These are phyloP conservation scores for Sussaba pulchella DNA, from an alignment of 2,888 invertebrate species.

Conservation along the genomic window DNA sequence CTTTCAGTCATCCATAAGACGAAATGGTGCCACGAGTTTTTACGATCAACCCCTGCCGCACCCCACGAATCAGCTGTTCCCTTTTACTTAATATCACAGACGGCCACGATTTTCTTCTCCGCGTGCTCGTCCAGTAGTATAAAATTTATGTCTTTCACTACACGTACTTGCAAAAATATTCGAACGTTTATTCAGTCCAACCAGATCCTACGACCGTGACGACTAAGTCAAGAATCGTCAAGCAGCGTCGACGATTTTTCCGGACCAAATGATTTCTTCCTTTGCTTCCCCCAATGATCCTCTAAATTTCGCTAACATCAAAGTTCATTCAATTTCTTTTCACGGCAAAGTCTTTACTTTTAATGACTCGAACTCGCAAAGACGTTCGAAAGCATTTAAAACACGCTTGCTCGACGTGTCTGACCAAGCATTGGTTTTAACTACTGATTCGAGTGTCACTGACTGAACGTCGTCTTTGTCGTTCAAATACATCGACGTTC, in stretches of 20 bases:
- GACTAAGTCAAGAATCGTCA: not conserved
- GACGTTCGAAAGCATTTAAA: not conserved
- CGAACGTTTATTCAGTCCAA: no score
- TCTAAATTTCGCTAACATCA: no score
- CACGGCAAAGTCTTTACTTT: not conserved
- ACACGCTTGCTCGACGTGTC: not conserved
- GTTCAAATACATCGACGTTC: not conserved
- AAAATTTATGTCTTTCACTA: not conserved
- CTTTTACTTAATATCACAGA: conserved; percentile 16
- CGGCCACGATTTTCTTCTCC: conserved; percentile 5
- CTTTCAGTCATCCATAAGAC: conserved; percentile 28
- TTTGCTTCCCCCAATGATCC: no score
- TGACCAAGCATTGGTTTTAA: not conserved
- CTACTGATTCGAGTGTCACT: not conserved
- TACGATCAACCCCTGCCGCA: conserved; percentile 14
- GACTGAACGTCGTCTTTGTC: not conserved
- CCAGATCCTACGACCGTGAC: not conserved
- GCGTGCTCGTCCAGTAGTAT: not conserved
- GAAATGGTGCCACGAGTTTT: conserved; percentile 23
- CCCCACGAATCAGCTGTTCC: conserved; percentile 15
- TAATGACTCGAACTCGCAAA: not conserved
- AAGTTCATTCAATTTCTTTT: no score
- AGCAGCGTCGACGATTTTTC: not conserved
- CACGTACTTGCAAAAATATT: not conserved
- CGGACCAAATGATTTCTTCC: not conserved